These are phyloP conservation scores for Trichoplusia ni DNA, from an alignment of 1,140 invertebrate genomes.

Conservation along the genomic window DNA sequence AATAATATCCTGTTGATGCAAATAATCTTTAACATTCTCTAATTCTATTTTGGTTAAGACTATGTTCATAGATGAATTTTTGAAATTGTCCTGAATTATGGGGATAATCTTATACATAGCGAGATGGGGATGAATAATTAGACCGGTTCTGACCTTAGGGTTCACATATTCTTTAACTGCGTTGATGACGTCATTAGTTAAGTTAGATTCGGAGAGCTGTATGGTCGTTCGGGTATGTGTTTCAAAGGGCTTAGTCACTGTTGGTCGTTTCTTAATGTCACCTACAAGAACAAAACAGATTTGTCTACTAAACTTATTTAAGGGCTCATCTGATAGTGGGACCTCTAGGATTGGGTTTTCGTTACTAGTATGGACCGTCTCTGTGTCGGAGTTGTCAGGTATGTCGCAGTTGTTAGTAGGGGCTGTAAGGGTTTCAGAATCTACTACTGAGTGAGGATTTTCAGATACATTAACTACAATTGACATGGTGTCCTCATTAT, in stretches of 20 bases:
- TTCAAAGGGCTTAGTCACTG: not conserved
- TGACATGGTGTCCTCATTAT: not conserved
- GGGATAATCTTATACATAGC: not conserved
- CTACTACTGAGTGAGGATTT: not conserved
- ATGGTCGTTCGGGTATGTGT: no score
- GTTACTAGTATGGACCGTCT: no score
- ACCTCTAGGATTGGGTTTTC: no score
- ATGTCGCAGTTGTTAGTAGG: no score
- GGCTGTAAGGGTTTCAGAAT: no score
- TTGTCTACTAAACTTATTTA: slow-evolving; percentile 9
- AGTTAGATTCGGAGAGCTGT: no score
- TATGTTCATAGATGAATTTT: not conserved
- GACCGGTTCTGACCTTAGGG: not conserved
- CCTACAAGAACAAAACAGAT: not conserved
- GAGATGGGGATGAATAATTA: not conserved
- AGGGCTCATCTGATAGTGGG: not conserved
- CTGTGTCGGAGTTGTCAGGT: not conserved
- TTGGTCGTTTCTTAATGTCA: not conserved
- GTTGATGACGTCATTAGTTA: no score
- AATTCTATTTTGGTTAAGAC: not conserved
- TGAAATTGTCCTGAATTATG: not conserved
- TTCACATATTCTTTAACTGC: slow-evolving; percentile 3
- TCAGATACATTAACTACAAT: not conserved
- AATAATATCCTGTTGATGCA: not conserved
- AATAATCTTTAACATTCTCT: not conserved